phyloP scores from a whole-genome alignment of 2,113 vertebrate genomes.

The Ctenomys sociabilis region DNA sequence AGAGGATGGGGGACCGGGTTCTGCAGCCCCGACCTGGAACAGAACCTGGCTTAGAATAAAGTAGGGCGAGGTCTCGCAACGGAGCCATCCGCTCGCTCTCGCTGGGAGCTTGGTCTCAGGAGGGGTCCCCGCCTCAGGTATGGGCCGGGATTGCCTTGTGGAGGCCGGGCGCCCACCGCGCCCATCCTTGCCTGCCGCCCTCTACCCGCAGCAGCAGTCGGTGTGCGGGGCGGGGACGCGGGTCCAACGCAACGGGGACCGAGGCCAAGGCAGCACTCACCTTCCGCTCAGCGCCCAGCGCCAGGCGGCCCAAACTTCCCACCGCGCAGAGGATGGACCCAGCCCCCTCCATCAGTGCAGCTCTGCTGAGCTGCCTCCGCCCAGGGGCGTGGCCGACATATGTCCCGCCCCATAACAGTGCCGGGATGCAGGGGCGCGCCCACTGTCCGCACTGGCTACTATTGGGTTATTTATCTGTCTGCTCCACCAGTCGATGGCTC shows the following conservation, averaged over 20 bases:
- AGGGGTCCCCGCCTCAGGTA: background rate
- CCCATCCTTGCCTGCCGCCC: background rate
- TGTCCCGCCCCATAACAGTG: background rate
- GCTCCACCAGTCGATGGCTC: background rate
- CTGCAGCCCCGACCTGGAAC: background rate
- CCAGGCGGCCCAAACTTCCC: background rate
- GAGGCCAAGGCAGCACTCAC: slow-evolving; percentile 48
- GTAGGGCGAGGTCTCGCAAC: slow-evolving; percentile 56
- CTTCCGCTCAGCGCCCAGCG: background rate
- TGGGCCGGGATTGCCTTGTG: background rate
- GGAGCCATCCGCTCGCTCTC: background rate
- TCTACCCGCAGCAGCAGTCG: background rate
- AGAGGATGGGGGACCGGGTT: background rate
- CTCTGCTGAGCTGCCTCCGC: background rate
- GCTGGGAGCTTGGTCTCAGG: background rate
- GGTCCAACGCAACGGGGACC: background rate
- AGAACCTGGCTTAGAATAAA: slow-evolving; percentile 68
- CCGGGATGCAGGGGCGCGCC: background rate
- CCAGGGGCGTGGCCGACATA: background rate
- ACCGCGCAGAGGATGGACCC: too few relatives aligned
- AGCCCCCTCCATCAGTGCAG: too few relatives aligned
- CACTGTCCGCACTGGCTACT: background rate
- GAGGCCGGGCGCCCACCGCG: background rate
- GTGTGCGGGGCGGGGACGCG: background rate
- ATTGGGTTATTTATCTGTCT: slow-evolving; percentile 19